phyloP scores from a whole-genome alignment of 1,140 invertebrate species.

The Monomorium pharaonis region DNA sequence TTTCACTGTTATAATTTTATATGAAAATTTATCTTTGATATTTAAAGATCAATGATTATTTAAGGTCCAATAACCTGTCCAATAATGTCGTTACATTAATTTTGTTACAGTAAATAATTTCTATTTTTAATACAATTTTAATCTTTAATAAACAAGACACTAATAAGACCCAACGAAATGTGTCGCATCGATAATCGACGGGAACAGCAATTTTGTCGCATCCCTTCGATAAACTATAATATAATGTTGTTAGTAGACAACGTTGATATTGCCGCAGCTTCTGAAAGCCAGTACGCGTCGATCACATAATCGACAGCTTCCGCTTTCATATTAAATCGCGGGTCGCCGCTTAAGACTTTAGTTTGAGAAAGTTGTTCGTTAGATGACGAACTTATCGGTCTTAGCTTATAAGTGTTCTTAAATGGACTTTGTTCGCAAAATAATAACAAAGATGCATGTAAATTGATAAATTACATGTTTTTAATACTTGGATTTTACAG shows the following conservation, averaged over 20 bases:
- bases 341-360: conserved; percentile 12
- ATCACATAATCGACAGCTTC: conserved; percentile 61
- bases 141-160: not conserved
- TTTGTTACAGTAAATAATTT: not conserved
- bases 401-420: not conserved
- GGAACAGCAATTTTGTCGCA: conserved; percentile 20
- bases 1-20: not conserved
- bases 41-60: not conserved
- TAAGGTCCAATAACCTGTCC: not conserved
- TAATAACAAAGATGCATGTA: not conserved
- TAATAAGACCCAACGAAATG: not conserved
- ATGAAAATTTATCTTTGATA: not conserved
- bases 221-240: conserved; percentile 43
- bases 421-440: conserved; percentile 15
- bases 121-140: not conserved
- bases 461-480: not conserved
- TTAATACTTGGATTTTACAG: not conserved
- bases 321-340: conserved; percentile 51
- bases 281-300: conserved; percentile 28
- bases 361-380: conserved; percentile 27
- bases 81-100: not conserved
- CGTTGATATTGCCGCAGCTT: conserved; percentile 47
- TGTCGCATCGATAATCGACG: conserved; percentile 26
- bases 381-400: not conserved
- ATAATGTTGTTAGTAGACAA: conserved; percentile 37